Evolutionary conservation across 2,797 vertebrate genomes (phyloP), one percentile per base, ranked within the genome.

Genomic region (Geotrypetes seraphini): DNA sequence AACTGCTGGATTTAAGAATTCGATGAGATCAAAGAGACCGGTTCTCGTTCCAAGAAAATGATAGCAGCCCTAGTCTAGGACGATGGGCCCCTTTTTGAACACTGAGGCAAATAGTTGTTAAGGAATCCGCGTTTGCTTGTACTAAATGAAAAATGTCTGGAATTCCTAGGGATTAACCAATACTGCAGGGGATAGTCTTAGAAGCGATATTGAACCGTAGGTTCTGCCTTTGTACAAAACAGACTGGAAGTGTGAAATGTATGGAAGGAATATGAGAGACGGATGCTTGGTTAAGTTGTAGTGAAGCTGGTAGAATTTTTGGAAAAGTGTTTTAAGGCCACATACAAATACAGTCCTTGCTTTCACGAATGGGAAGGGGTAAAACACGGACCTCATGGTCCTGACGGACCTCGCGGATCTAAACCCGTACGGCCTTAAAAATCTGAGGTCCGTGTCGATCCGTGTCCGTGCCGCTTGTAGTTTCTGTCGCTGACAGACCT

Each of bases 1-100:
- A 89, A 90, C 86, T 84, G 85, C 84, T 70, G 76, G 84, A 84
- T 89, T 89, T 85, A 87, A 86, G 71, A 74, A 85, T 78, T 80
- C 72, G 79, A 76, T 61, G 70, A 84, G 89, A 94, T 94, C 89
- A 95, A 94, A 94, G 87, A 71, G 59, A 83, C 72, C 52, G 55
- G 64, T 57, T 80, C 76, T 82, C 75, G 71, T 85, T 82, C 79
- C 64, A 68, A 81, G 82, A 81, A 88, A 87, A 87, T 89, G 82
- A 88, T 59, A 75, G 83, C 76, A 46, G 60, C 41, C 28, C 63
- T 63, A 66, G 73, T 71, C 69, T 77, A 62, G 80, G 77, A 68
- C 72, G 69, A 78, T 57, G 71, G 78, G 75, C 81, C 87, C 82
- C 76, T 86, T 91, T 85, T 73, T 84, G 80, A 85, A 83, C 79